Conservation (phyloP, 2,797 vertebrate species). For the Dicrostonyx torquatus region DNA sequence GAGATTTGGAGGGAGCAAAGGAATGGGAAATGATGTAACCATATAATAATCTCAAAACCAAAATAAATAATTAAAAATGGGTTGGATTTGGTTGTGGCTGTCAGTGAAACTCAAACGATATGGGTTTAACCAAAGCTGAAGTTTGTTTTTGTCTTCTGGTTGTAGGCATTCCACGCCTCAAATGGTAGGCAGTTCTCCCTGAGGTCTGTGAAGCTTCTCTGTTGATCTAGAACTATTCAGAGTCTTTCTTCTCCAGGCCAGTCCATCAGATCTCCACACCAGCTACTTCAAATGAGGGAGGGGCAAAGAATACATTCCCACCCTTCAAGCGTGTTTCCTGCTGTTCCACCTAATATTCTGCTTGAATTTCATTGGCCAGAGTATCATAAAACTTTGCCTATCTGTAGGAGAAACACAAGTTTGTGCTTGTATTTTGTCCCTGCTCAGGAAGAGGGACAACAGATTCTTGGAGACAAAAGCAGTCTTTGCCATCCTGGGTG, state of each 20-base stretch:
- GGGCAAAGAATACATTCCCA: background rate
- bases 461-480: background rate
- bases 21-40: background rate
- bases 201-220: background rate
- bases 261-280: background rate
- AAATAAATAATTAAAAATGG: background rate
- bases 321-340: background rate
- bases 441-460: conserved; percentile 2
- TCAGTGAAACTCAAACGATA: background rate
- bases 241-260: background rate
- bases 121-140: background rate
- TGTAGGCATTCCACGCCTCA: background rate
- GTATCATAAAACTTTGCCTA: background rate
- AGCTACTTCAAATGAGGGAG: background rate
- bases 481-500: background rate
- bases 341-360: background rate
- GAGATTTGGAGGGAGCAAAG: background rate
- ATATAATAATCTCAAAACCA: background rate
- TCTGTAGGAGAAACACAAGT: background rate
- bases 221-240: background rate
- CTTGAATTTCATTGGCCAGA: background rate
- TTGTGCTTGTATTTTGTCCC: background rate
- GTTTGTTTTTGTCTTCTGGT: background rate
- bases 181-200: background rate
- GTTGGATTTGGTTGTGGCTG: background rate